Evolutionary conservation across 2,797 vertebrate species (phyloP).

Genomic region (Huso huso): DNA sequence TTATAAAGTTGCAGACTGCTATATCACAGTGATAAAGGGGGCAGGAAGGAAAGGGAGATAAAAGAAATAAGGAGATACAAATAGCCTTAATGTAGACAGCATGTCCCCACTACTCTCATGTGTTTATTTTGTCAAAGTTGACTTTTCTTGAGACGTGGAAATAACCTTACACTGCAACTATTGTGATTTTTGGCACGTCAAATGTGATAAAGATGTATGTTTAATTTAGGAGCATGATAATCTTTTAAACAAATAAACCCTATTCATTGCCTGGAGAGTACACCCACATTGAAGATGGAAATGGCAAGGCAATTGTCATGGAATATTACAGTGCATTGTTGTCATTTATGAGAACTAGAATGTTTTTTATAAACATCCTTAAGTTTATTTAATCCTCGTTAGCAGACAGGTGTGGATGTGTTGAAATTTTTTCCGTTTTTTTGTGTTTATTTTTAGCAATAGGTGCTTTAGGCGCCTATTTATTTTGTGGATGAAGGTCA

Average conservation of each 20-base stretch:
- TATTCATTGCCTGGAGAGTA: constrained; percentile 30
- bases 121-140: constrained; percentile 53
- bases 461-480: too few species aligned
- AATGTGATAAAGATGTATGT: constrained; percentile 49
- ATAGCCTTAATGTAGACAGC: constrained; percentile 53
- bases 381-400: too few species aligned
- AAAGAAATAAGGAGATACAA: constrained; percentile 49
- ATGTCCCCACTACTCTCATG: constrained; percentile 44
- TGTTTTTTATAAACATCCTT: too few species aligned
- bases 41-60: constrained; percentile 50
- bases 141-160: constrained; percentile 51
- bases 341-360: too few species aligned
- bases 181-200: constrained; percentile 49
- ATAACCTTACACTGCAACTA: constrained; percentile 42
- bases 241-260: constrained; percentile 45
- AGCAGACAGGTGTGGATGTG: too few species aligned
- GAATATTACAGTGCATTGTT: too few species aligned
- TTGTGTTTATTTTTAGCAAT: too few species aligned
- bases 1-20: constrained; percentile 24
- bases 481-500: too few species aligned
- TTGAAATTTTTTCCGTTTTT: too few species aligned
- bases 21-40: constrained; percentile 33
- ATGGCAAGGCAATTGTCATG: too few species aligned
- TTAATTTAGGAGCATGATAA: constrained; percentile 53
- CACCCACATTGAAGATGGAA: neutral